Evolutionary conservation across 2,888 invertebrate genomes (phyloP).

Genomic region (Exephanes ischioxanthus): DNA sequence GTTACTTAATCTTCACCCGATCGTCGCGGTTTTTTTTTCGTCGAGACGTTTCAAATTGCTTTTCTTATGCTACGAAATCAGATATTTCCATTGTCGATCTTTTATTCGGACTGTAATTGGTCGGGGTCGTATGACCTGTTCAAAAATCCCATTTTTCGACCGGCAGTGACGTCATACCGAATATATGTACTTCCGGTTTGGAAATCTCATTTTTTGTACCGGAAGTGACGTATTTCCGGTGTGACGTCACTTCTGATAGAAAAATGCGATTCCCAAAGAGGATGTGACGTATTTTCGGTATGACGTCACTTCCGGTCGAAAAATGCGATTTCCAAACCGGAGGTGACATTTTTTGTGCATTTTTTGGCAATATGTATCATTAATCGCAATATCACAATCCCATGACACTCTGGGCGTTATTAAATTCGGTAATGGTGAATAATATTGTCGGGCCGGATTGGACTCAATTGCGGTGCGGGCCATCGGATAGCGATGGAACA

Average conservation of each 20-base stretch:
- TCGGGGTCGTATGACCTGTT: too few species aligned
- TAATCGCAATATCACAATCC: slow-evolving; percentile 35
- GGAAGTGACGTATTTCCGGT: too few species aligned
- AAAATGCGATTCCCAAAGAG: too few species aligned
- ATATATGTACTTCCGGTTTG: too few species aligned
- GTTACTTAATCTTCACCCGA: background rate
- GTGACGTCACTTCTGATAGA: too few species aligned
- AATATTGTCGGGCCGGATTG: slow-evolving; percentile 54
- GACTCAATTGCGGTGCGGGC: slow-evolving; percentile 49
- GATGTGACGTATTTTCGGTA: background rate
- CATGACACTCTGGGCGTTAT: slow-evolving; percentile 43
- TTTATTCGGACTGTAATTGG: too few species aligned
- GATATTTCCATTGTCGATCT: slow-evolving; percentile 11
- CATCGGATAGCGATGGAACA: slow-evolving; percentile 19
- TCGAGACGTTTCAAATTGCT: slow-evolving; percentile 40
- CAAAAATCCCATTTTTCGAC: too few species aligned
- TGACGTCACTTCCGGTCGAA: background rate
- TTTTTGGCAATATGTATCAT: slow-evolving; percentile 18
- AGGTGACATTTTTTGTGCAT: background rate
- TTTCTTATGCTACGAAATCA: slow-evolving; percentile 1
- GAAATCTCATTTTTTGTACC: too few species aligned
- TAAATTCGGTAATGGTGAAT: slow-evolving; percentile 62
- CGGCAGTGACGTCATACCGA: too few species aligned
- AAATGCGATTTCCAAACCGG: background rate
- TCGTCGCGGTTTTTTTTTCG: slow-evolving; percentile 27